Conservation (phyloP, 2,113 vertebrate species). For the Brienomyrus longianalis region DNA sequence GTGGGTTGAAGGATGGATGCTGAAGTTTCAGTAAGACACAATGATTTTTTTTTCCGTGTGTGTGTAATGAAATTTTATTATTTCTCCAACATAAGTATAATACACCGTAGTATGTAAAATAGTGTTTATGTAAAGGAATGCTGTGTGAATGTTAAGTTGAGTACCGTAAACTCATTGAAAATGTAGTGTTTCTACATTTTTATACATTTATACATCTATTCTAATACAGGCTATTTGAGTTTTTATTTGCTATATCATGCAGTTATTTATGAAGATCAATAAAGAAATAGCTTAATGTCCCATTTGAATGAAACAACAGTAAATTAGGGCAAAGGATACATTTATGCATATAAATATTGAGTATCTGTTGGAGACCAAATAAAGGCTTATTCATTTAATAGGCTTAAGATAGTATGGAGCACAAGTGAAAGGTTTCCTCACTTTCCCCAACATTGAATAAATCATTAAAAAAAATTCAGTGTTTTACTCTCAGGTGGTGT, state of each 20-base stretch:
- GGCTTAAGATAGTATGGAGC: neutral
- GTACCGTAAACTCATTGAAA: neutral
- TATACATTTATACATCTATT: neutral
- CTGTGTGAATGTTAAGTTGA: neutral
- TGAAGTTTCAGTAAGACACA: neutral
- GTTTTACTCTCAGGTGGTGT: neutral
- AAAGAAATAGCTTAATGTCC: neutral
- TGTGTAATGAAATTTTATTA: neutral
- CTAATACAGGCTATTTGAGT: neutral
- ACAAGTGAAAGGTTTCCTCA: neutral
- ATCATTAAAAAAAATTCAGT: neutral
- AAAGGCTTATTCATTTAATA: neutral
- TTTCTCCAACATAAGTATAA: neutral
- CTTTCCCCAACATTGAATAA: neutral
- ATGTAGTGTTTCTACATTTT: neutral
- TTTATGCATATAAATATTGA: conserved; percentile 6
- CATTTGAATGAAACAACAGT: no score
- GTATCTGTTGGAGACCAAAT: neutral
- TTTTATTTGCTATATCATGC: neutral
- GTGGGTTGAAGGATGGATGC: neutral
- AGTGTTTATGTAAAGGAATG: neutral
- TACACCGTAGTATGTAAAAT: neutral
- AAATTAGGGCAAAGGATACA: neutral
- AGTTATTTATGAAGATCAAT: neutral
- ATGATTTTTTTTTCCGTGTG: neutral